A percentile compares a stretch with the other conserved stretches of the same genome.
phyloP scores from a whole-genome alignment of 2,888 invertebrate genomes.

The Serripes groenlandicus region DNA sequence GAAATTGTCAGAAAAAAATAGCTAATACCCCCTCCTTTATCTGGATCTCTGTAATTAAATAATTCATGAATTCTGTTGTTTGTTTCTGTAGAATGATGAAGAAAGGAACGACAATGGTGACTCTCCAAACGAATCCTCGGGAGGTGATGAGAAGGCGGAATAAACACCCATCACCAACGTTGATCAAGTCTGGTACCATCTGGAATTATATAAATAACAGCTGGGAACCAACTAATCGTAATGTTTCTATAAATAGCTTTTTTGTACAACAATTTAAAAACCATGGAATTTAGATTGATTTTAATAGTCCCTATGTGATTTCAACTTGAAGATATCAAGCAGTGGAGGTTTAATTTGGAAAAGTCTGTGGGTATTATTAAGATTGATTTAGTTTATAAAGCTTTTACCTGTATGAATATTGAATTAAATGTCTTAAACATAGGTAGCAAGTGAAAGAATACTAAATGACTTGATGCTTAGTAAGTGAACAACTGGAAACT shows the following conservation, averaged over 20 bases:
- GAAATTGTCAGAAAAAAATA: too few relatives aligned
- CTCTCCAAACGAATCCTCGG: conserved; percentile 43
- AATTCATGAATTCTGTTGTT: background rate
- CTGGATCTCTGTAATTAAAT: too few relatives aligned
- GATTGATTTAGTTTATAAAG: background rate
- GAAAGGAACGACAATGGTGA: conserved; percentile 41
- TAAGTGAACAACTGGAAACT: background rate
- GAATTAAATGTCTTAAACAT: background rate
- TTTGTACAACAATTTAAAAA: conserved; percentile 15
- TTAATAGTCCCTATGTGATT: background rate
- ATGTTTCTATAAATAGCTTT: conserved; percentile 25
- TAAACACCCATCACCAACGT: conserved; percentile 29
- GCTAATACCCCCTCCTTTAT: too few relatives aligned
- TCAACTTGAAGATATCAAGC: background rate
- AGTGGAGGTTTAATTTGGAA: background rate
- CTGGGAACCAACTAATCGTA: conserved; percentile 70
- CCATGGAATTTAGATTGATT: background rate
- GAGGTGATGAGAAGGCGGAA: conserved; percentile 61
- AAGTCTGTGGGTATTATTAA: background rate
- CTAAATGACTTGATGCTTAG: background rate
- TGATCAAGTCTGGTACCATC: conserved; percentile 61
- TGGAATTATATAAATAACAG: conserved; percentile 61
- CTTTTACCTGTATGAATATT: background rate
- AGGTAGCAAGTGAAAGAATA: background rate
- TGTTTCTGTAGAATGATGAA: conserved; percentile 5